Evolutionary conservation across 2,797 vertebrate species (phyloP), one percentile per base, ranked within the genome.

Genomic region (Xenopus petersii): DNA sequence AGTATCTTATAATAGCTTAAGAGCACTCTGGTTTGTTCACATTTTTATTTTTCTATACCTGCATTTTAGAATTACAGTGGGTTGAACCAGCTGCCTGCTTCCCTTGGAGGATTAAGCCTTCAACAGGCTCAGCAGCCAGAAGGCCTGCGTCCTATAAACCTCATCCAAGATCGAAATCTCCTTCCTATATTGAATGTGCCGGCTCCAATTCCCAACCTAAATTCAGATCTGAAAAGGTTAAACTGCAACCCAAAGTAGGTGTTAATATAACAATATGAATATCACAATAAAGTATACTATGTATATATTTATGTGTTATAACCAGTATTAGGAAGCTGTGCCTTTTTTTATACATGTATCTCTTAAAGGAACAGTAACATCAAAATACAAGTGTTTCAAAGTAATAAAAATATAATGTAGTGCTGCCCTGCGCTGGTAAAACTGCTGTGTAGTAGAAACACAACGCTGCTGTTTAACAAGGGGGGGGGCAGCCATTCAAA

Each of bases 161-260:
- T 99, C 77, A 93, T 94, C 21, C 96, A 97, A 79, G 96, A 99
- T 80, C 92, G 92, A 81, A 95, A 92, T 85, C 88, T 98, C 86
- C 90, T 99, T 78, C 96, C 96, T 4, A 80, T 82, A 0, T 86
- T 90, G 75, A 92, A 92, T 63, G 68, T 93, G 55, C 88, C 89
- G 83, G 91, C 93, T 76, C 96, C 95, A 4, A 92, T 96, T 73
- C 96, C 97, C 81, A 98, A 95, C 88, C 90, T 99, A 83, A 98
- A 92, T 83, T 80, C 90, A 2, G 96, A 98, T 65, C 93, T 98
- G 64, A 94, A 87, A 83, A 98, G 93, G 81, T 88, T 95, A 86
- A 99, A 99, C 90, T 99, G 98, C 86, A 96, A 92, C 82, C 94
- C 96, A 21, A 93, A 98, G 98, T 99, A 89, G 90, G 97, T 92